phyloP scores from a whole-genome alignment of 1,140 invertebrate species.

The Drosophila equinoxialis region DNA sequence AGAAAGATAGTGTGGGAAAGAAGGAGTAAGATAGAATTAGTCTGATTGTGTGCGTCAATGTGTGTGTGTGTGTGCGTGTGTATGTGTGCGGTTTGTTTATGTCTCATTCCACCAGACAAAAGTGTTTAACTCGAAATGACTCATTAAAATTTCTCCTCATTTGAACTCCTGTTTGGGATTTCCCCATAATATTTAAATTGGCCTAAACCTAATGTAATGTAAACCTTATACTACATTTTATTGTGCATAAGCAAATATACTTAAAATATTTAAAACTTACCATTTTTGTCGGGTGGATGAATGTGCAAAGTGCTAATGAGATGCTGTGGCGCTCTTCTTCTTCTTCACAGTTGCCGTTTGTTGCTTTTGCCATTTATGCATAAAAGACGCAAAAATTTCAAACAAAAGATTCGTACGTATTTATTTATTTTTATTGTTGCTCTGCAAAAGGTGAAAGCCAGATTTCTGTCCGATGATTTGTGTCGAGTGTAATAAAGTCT shows the following conservation, averaged over 20 bases:
- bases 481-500: not conserved
- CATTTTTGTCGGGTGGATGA: slow-evolving; percentile 3
- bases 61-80: slow-evolving; percentile 24
- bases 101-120: slow-evolving; percentile 22
- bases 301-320: slow-evolving; percentile 72
- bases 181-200: no score
- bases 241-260: no score
- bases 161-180: no score
- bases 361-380: slow-evolving; percentile 79
- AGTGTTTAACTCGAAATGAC: not conserved
- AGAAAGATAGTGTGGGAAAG: not conserved
- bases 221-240: no score
- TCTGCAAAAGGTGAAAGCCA: slow-evolving; percentile 73
- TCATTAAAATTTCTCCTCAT: not conserved
- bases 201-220: no score
- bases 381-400: slow-evolving; percentile 59
- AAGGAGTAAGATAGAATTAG: not conserved
- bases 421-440: slow-evolving; percentile 62
- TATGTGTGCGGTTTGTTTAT: slow-evolving; percentile 37
- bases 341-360: slow-evolving; percentile 55
- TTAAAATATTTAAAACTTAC: no score
- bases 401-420: slow-evolving; percentile 58
- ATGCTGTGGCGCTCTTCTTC: slow-evolving; percentile 65
- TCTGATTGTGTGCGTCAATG: not conserved
- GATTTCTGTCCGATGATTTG: slow-evolving; percentile 44